Percentiles rank a stretch among this genome's conserved stretches.
These are phyloP conservation scores for Cheirogaleus major DNA, from an alignment of 2,797 vertebrate genomes.

Conservation along the genomic window DNA sequence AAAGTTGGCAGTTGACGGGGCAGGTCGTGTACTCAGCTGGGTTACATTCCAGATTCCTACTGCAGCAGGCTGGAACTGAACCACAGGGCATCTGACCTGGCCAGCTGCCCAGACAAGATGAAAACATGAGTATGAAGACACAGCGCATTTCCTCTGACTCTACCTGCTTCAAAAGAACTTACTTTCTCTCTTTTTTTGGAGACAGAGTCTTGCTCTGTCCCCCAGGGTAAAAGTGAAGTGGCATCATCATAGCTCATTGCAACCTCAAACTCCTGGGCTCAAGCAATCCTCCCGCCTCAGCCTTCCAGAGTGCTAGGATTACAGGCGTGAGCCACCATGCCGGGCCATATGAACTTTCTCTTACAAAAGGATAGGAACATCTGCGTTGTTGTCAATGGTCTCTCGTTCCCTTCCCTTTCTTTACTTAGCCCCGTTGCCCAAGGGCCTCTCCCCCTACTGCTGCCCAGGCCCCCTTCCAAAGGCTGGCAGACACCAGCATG, in stretches of 20 bases:
- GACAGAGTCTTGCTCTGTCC: too few relatives aligned
- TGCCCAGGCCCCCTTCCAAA: not conserved
- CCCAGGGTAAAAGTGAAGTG: too few relatives aligned
- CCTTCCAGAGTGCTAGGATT: too few relatives aligned
- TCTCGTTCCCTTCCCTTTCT: not conserved
- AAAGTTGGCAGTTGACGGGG: not conserved
- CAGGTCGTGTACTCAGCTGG: not conserved
- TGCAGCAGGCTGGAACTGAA: not conserved
- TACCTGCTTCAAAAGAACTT: not conserved
- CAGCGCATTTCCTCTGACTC: accelerated
- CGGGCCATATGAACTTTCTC: not conserved
- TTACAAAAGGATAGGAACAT: not conserved
- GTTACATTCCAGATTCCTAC: not conserved
- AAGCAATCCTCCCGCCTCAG: too few relatives aligned
- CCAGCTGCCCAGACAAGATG: not conserved
- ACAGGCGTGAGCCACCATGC: too few relatives aligned
- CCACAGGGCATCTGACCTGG: not conserved
- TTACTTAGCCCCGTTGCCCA: not conserved
- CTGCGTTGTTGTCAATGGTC: not conserved
- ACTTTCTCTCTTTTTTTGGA: not conserved
- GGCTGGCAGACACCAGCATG: not conserved
- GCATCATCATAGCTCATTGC: too few relatives aligned
- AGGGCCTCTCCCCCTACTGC: not conserved
- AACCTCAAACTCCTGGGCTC: too few relatives aligned
- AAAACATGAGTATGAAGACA: not conserved